A percentile compares a stretch with the other conserved stretches of the same genome.
Conservation (phyloP, 2,888 invertebrate genomes). For the Siphlonurus alternatus region DNA sequence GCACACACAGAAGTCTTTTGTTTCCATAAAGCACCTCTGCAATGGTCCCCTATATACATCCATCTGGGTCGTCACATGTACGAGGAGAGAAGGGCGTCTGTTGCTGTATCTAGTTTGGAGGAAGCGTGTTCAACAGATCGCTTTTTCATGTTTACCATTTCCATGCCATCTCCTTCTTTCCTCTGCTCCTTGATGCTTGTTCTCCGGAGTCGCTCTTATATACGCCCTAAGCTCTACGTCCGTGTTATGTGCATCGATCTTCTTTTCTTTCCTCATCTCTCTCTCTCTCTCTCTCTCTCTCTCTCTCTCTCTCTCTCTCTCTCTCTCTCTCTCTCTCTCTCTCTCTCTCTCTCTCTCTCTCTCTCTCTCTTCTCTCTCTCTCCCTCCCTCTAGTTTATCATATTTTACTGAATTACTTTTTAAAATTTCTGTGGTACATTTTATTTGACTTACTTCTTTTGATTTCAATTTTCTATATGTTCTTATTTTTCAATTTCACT, state of each 20-base stretch:
- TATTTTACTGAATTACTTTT: not conserved
- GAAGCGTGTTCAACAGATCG: not conserved
- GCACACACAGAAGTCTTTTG: too few species aligned
- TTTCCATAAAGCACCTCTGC: too few species aligned
- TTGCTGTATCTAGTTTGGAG: too few species aligned
- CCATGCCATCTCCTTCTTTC: not conserved
- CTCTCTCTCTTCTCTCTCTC: not conserved
- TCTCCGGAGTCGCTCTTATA: too few species aligned
- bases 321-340: not conserved
- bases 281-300: not conserved
- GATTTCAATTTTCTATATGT: too few species aligned
- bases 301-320: not conserved
- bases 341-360: not conserved
- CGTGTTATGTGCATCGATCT: not conserved
- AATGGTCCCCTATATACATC: too few species aligned
- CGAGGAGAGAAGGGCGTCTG: too few species aligned
- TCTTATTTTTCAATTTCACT: too few species aligned
- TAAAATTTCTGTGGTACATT: not conserved
- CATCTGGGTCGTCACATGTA: too few species aligned
- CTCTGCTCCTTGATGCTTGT: too few species aligned
- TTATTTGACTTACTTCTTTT: conserved; percentile 6
- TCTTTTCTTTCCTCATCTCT: not conserved
- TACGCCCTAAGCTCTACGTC: too few species aligned
- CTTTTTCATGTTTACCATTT: not conserved
- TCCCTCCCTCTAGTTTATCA: not conserved